phyloP scores from a whole-genome alignment of 2,797 vertebrate genomes.

The Microctenopoma lineatum region DNA sequence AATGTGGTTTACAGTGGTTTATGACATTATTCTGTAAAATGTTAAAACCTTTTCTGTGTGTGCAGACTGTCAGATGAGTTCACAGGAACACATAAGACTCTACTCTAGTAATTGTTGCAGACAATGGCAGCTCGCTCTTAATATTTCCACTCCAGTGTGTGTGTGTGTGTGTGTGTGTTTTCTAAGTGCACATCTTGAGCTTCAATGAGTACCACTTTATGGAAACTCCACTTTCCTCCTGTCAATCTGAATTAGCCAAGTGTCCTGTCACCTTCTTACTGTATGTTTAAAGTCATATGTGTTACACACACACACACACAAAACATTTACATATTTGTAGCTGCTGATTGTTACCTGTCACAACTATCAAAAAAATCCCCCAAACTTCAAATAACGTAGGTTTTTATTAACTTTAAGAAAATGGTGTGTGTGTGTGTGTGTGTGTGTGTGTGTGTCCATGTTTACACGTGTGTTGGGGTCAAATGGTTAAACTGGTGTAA shows the following conservation, averaged over 20 bases:
- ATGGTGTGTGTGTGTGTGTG: neutral
- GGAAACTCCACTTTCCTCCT: constrained; percentile 71
- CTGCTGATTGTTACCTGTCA: neutral
- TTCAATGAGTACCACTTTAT: constrained; percentile 42
- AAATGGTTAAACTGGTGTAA: constrained; percentile 54
- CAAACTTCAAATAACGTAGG: neutral
- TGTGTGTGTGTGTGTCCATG: neutral
- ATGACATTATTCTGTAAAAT: neutral
- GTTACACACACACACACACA: neutral
- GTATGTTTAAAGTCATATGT: neutral
- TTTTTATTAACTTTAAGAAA: too few species aligned
- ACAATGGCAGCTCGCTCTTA: constrained; percentile 36
- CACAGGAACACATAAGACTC: constrained; percentile 36
- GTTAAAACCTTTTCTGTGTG: neutral
- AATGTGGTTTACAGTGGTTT: constrained; percentile 1
- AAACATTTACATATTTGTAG: neutral
- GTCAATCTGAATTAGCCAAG: constrained; percentile 58
- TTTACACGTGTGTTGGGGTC: constrained; percentile 14
- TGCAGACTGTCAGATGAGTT: constrained; percentile 8
- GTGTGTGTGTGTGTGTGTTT: constrained; percentile 16
- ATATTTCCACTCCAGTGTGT: constrained; percentile 50
- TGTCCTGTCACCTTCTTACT: constrained; percentile 29
- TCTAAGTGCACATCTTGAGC: constrained; percentile 38
- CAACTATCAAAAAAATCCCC: too few species aligned
- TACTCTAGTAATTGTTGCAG: constrained; percentile 36